phyloP scores from a whole-genome alignment of 2,888 invertebrate genomes.

The Camptogramma bilineatum region DNA sequence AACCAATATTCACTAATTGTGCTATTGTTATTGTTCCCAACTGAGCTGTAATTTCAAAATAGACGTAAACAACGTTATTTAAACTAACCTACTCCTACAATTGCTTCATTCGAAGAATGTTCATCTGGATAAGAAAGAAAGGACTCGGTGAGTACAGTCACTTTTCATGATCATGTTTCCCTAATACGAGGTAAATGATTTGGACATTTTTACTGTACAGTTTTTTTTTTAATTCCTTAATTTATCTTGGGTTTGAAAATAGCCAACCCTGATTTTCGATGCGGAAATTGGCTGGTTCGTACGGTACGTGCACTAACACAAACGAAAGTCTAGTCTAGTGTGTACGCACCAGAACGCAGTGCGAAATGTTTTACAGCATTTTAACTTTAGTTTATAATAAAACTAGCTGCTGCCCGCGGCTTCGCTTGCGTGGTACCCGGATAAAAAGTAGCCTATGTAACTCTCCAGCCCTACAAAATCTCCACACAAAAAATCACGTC shows the following conservation, averaged over 20 bases:
- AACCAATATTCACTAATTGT: too few relatives aligned
- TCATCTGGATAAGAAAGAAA: background rate
- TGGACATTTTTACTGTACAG: background rate
- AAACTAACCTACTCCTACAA: too few relatives aligned
- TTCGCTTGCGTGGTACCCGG: too few relatives aligned
- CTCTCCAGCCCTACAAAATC: too few relatives aligned
- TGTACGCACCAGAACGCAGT: constrained; percentile 3
- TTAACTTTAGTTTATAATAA: constrained; percentile 1
- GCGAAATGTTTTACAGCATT: constrained; percentile 1
- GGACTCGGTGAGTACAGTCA: background rate
- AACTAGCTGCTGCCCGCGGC: too few relatives aligned
- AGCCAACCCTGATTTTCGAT: constrained; percentile 43
- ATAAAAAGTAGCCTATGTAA: too few relatives aligned
- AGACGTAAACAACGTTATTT: too few relatives aligned
- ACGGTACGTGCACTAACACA: constrained; percentile 22
- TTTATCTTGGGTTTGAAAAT: background rate
- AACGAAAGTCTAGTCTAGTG: constrained; percentile 12
- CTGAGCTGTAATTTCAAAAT: too few relatives aligned
- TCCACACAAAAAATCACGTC: too few relatives aligned
- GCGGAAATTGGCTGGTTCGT: constrained; percentile 56
- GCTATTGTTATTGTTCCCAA: too few relatives aligned
- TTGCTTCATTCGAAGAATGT: too few relatives aligned
- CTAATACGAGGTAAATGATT: too few relatives aligned
- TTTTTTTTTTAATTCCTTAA: background rate
- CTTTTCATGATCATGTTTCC: background rate